Percentiles rank a stretch among this genome's conserved stretches.
Conservation (phyloP, 2,113 vertebrate species). For the Crotalus tigris region DNA sequence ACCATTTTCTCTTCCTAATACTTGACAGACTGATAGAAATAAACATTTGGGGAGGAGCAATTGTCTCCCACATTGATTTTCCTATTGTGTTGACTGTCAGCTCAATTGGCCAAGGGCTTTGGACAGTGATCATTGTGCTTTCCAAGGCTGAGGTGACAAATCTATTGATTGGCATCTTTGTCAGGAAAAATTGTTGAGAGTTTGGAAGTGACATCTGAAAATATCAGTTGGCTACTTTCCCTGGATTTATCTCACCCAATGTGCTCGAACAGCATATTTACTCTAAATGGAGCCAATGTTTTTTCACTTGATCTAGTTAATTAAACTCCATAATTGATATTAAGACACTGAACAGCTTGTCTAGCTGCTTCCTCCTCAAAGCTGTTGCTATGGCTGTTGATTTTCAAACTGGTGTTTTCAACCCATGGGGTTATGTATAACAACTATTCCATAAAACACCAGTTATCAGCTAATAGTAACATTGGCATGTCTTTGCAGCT, state of each 20-base stretch:
- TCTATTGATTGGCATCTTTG: conserved; percentile 23
- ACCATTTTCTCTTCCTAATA: background rate
- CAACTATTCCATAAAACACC: conserved; percentile 23
- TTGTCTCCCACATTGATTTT: fast-evolving
- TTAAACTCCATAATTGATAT: conserved; percentile 63
- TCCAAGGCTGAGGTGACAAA: background rate
- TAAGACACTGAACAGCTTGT: conserved; percentile 59
- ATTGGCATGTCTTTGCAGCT: background rate
- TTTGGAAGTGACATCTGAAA: conserved; percentile 26
- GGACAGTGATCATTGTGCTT: background rate
- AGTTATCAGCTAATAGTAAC: conserved; percentile 40
- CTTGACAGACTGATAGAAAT: background rate
- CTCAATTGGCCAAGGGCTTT: conserved; percentile 14
- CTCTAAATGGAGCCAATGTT: conserved; percentile 50
- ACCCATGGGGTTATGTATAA: conserved; percentile 28
- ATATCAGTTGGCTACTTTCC: conserved; percentile 35
- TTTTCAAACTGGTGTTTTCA: conserved; percentile 49
- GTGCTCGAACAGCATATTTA: conserved; percentile 37
- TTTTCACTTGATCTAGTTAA: conserved; percentile 61
- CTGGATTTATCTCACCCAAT: conserved; percentile 19
- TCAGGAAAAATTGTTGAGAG: background rate
- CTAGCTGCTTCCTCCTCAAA: conserved; percentile 53
- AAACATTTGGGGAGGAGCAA: background rate
- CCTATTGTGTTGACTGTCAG: background rate
- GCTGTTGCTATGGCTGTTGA: conserved; percentile 48